Conservation (phyloP, 2,113 vertebrate genomes). For the Melanerpes formicivorus region DNA sequence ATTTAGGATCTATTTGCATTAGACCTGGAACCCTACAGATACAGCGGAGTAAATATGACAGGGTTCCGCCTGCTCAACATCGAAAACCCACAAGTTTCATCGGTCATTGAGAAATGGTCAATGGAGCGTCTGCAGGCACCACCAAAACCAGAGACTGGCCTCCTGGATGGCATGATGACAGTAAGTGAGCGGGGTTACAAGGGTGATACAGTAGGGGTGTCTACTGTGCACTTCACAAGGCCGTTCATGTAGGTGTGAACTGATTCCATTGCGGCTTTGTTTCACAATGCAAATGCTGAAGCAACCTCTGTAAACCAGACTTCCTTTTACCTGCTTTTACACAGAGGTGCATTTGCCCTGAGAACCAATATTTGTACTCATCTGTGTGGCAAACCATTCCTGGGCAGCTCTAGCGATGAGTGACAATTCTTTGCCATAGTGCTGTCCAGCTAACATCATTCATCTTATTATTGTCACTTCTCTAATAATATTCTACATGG, state of each 20-base stretch:
- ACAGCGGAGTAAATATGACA: conserved; percentile 98
- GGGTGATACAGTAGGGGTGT: not conserved
- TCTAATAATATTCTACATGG: not conserved
- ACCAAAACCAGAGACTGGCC: conserved; percentile 86
- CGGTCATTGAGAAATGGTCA: conserved; percentile 93
- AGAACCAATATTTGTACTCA: not conserved
- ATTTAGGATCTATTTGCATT: conserved; percentile 92
- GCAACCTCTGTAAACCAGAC: not conserved
- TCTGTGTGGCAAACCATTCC: not conserved
- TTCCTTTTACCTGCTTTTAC: not conserved
- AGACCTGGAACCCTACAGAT: conserved; percentile 95
- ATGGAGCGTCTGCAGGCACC: conserved; percentile 93
- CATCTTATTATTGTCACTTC: not conserved
- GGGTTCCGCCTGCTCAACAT: conserved; percentile 94
- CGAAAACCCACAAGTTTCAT: conserved; percentile 85
- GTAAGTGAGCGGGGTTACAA: conserved; percentile 70
- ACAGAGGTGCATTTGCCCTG: not conserved
- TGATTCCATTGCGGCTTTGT: not conserved
- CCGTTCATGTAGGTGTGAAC: not conserved
- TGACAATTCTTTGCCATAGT: not conserved
- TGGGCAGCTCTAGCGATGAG: not conserved
- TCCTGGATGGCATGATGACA: conserved; percentile 94
- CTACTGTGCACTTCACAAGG: accelerated
- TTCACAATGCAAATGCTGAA: not conserved
- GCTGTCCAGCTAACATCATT: not conserved